These are phyloP conservation scores for Esox lucius DNA, from an alignment of 2,797 vertebrate genomes.

Conservation along the genomic window DNA sequence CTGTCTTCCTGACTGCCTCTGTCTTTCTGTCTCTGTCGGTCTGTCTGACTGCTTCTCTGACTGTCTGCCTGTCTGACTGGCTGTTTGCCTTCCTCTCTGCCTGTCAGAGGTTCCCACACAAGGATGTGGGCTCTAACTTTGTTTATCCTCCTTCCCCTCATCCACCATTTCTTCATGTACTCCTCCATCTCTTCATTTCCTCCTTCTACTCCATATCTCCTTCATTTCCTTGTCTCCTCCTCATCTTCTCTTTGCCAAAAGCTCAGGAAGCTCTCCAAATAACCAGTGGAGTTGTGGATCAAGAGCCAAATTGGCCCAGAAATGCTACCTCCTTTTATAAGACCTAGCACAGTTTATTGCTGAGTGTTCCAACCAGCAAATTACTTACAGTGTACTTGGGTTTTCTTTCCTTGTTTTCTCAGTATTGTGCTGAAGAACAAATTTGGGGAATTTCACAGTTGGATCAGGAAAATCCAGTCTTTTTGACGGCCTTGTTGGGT, in stretches of 20 bases:
- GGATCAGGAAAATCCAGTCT: slow-evolving; percentile 19
- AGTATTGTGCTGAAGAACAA: slow-evolving; percentile 31
- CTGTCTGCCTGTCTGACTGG: background rate
- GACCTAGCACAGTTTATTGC: slow-evolving; percentile 28
- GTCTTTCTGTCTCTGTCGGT: too few species aligned
- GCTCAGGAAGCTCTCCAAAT: slow-evolving; percentile 35
- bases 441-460: slow-evolving; percentile 24
- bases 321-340: slow-evolving; percentile 24
- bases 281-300: slow-evolving; percentile 19
- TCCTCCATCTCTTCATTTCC: too few species aligned
- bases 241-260: slow-evolving; percentile 21
- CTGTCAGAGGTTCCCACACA: background rate
- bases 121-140: slow-evolving; percentile 8
- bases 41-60: background rate
- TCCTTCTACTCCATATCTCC: too few species aligned
- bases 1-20: too few species aligned
- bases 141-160: too few species aligned
- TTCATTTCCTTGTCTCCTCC: too few species aligned
- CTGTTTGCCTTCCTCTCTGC: background rate
- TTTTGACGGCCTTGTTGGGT: slow-evolving; percentile 16
- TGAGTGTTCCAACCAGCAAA: slow-evolving; percentile 35
- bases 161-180: too few species aligned
- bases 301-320: slow-evolving; percentile 35
- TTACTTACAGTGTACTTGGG: slow-evolving; percentile 23
- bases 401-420: slow-evolving; percentile 14